A percentile compares a stretch with the other conserved stretches of the same genome.
Evolutionary conservation across 1,140 invertebrate genomes (phyloP).

Genomic region (Sinella curviseta): DNA sequence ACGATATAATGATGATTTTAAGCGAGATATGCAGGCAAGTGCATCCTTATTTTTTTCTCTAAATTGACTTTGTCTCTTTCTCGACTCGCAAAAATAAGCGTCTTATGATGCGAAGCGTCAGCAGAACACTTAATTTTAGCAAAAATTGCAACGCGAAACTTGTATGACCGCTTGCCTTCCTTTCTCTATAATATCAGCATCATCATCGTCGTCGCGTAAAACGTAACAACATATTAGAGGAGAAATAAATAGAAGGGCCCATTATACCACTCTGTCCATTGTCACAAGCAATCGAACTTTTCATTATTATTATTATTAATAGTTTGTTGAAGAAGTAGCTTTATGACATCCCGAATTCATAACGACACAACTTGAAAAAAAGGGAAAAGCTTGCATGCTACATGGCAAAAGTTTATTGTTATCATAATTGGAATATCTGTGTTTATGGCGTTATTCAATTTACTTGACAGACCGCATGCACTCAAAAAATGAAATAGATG

Average conservation of each 20-base stretch:
- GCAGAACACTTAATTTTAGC: not conserved
- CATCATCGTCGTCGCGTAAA: not conserved
- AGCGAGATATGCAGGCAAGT: not conserved
- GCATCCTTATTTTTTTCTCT: too few relatives aligned
- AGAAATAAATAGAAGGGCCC: not conserved
- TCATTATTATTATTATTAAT: too few relatives aligned
- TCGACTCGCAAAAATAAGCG: too few relatives aligned
- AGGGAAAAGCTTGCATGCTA: not conserved
- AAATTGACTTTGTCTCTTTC: too few relatives aligned
- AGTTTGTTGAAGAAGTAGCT: not conserved
- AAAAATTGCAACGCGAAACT: not conserved
- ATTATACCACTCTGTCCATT: not conserved
- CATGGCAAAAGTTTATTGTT: not conserved
- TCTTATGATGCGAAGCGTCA: too few relatives aligned
- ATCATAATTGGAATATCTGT: not conserved
- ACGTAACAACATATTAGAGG: not conserved
- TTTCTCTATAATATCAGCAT: not conserved
- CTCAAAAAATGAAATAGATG: not conserved
- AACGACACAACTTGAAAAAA: not conserved
- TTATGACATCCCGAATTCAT: not conserved
- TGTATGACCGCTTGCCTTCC: not conserved
- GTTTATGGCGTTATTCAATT: not conserved
- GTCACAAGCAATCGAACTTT: not conserved
- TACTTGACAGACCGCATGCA: not conserved
- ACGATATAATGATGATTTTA: not conserved